Base-by-base conservation (phyloP, 2,113 vertebrate genomes). In the Haemorhous mexicanus region DNA sequence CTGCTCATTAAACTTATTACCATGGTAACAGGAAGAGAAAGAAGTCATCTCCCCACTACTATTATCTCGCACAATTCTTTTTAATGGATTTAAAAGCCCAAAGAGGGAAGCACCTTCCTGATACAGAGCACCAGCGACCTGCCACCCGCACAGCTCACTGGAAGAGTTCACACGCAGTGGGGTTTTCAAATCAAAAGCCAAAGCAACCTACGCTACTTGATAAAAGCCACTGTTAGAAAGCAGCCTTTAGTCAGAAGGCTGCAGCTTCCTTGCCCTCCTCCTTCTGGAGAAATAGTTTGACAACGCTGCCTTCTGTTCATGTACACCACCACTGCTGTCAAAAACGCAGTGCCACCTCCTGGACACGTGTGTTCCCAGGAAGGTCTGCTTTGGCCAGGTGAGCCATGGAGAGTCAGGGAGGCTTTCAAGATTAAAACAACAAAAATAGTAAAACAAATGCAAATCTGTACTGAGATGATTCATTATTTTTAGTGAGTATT, bases 21-120 rank as follows among this genome's bases (percentile, higher is more conserved):
- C 89, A 96, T 91, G 89, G 89, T 69, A 97, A 96, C 89, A 39
- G 59, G 41, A 69, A 93, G 61, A 80, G 76, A 55, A 74, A 82
- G 70, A 90, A 96, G 68, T n/a, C 27, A 10, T 26, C 69, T 83
- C 68, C 7, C 27, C 5, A 18, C 37, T 70, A 43, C 41, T 35
- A 41, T 90, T 70, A 62, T 75, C 52, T 80, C 43, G 61, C 37
- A 84, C 53, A 52, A 77, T 81, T 94, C 85, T 53, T 87, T 95
- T 59, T 90, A 87, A 93, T 41, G 26, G 86, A 90, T 80, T 75
- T 53, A 81, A 96, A 94, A 93, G 67, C 76, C 28, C 7, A 5
- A 66, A 77, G 61, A 72, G 46, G 53, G 79, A 96, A 94, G 85
- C 70, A 49, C 26, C 46, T 58, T 74, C 53, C 69, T 8, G 7